phyloP scores from a whole-genome alignment of 37 sponge, comb jelly and placozoan species.

The Axinella damicornis region DNA sequence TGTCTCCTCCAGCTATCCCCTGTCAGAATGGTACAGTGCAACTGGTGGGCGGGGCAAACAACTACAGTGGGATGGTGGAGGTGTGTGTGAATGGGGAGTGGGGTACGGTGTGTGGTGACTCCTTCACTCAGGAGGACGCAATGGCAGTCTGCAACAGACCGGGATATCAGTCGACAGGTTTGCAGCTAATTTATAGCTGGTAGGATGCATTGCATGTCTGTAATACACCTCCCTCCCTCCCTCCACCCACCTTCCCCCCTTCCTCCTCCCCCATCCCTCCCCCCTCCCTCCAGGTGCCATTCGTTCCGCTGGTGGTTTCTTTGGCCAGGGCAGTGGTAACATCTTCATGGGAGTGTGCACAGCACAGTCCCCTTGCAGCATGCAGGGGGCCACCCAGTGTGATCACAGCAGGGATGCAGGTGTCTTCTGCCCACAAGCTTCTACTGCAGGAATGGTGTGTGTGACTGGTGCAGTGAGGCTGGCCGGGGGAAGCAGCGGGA shows the following conservation, averaged over 20 bases:
- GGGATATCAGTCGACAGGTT: neutral
- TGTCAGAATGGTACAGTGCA: neutral
- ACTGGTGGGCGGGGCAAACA: slow-evolving; percentile 2
- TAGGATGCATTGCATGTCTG: too few relatives aligned
- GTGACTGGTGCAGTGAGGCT: slow-evolving; percentile 8
- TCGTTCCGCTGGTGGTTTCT: neutral
- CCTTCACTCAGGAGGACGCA: slow-evolving; percentile 18
- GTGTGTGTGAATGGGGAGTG: neutral
- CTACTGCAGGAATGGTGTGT: neutral
- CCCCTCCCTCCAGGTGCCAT: neutral
- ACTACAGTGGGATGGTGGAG: neutral
- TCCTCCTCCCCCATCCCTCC: neutral
- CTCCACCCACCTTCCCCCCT: neutral
- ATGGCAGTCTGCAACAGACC: neutral
- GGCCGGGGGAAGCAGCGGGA: neutral
- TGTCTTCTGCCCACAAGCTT: too few relatives aligned
- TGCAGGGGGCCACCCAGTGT: too few relatives aligned
- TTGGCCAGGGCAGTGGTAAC: neutral
- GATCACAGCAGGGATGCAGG: too few relatives aligned
- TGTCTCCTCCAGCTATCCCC: slow-evolving; percentile 19
- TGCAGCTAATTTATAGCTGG: neutral
- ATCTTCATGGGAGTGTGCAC: neutral
- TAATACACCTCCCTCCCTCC: neutral
- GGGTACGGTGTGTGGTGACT: slow-evolving; percentile 40
- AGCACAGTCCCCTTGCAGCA: too few relatives aligned